Conservation (phyloP, 2,888 invertebrate genomes). For the Spatulosminthurus flaviceps region DNA sequence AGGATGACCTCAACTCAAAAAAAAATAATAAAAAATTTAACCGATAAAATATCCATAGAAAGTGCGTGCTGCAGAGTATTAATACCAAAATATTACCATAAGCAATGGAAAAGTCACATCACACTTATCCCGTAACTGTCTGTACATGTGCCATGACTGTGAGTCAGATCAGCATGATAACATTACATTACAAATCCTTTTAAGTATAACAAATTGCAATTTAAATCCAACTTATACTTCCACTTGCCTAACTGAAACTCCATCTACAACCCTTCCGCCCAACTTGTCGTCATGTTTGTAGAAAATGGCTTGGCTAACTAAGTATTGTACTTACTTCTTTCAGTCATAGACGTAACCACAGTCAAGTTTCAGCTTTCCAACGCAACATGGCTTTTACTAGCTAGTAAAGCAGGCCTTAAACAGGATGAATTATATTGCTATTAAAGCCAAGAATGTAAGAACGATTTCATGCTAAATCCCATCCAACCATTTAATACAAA, state of each 20-base stretch:
- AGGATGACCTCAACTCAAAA: too few relatives aligned
- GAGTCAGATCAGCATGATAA: background rate
- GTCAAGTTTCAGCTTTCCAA: constrained; percentile 1
- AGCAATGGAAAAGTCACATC: background rate
- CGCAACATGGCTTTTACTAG: background rate
- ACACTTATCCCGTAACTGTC: background rate
- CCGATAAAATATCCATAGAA: background rate
- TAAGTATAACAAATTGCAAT: background rate
- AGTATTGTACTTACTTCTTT: background rate
- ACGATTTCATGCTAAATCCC: too few relatives aligned
- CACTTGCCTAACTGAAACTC: constrained; percentile 3
- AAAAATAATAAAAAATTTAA: too few relatives aligned
- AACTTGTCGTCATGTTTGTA: background rate
- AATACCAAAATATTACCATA: background rate
- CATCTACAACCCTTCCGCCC: constrained; percentile 21
- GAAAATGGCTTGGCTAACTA: background rate
- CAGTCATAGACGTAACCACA: constrained; percentile 18
- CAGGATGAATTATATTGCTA: too few relatives aligned
- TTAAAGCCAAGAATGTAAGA: too few relatives aligned
- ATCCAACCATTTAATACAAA: too few relatives aligned
- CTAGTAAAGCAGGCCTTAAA: too few relatives aligned
- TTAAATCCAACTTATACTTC: background rate
- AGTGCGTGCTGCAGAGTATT: too few relatives aligned
- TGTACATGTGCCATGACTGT: too few relatives aligned
- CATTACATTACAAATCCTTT: background rate